These are phyloP conservation scores for Epizoanthus stellaris DNA, from an alignment of 92 coral and sea anemone species.

Conservation along the genomic window DNA sequence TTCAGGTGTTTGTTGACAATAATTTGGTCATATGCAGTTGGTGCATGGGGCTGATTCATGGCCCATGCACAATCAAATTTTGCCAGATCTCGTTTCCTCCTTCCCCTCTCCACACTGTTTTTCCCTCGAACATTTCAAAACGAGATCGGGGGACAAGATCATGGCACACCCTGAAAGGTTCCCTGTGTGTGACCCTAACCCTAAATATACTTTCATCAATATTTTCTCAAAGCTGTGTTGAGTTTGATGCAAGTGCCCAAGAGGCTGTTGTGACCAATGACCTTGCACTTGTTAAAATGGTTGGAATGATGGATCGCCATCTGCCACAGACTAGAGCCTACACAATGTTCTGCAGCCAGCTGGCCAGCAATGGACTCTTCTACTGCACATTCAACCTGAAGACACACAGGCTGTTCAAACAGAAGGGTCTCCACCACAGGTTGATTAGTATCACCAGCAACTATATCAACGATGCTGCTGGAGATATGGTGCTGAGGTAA, in stretches of 20 bases:
- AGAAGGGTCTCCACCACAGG: constrained; percentile 52
- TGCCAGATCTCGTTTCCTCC: too few relatives aligned
- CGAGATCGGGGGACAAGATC: too few relatives aligned
- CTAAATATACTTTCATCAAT: not conserved
- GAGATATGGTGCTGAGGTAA: constrained; percentile 63
- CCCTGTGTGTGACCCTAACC: too few relatives aligned
- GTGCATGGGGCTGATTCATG: too few relatives aligned
- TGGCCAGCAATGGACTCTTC: constrained; percentile 65
- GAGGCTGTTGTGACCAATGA: constrained; percentile 64
- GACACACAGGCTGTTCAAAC: constrained; percentile 51
- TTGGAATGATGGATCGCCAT: constrained; percentile 57
- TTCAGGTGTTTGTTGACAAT: too few relatives aligned
- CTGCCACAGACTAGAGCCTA: constrained; percentile 39
- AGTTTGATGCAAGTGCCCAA: constrained; percentile 51
- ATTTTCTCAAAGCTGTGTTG: constrained; percentile 58
- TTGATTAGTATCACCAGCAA: constrained; percentile 56
- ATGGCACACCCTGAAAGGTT: too few relatives aligned
- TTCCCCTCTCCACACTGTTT: too few relatives aligned
- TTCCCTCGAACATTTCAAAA: too few relatives aligned
- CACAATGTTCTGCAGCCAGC: constrained; percentile 65
- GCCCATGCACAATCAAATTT: too few relatives aligned
- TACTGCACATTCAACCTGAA: constrained; percentile 63
- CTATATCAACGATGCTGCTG: constrained; percentile 38
- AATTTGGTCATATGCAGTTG: too few relatives aligned
- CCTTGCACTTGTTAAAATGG: constrained; percentile 51